Evolutionary conservation across 2,113 vertebrate species (phyloP), one percentile per base, ranked within the genome.

Genomic region (Paramisgurnus dabryanus): DNA sequence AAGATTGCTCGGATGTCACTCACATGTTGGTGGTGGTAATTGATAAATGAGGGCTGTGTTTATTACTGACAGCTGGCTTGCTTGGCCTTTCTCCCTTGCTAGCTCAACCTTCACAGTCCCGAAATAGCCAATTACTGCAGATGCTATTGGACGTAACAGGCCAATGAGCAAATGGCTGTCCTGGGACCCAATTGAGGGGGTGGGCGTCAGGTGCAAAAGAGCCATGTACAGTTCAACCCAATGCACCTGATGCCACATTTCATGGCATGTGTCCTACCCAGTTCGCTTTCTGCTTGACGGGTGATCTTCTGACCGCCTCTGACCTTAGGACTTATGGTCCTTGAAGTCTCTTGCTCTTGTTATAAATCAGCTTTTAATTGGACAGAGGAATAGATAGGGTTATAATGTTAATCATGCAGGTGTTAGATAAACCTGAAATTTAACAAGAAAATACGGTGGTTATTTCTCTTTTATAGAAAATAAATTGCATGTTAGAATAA

Each of bases 71-170:
- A 43, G 55, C 50, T 43, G 58, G 67, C 34, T 64, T 53, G 50
- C 78, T 34, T 58, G n/a, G 61, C 69, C 75, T 72, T 18, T 78
- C 73, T 71, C 53, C 43, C 22, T 72, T 60, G 73, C 67, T 75
- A 94, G 93, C 93, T 96, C 95, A 95, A 95, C 93, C 95, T 95
- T 96, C 92, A 94, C 95, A 92, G 95, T 93, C 98, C 95, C 96
- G 95, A 98, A 98, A 98, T 96, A 96, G 95, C 94, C 97, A 97
- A 98, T 97, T 98, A 98, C 95, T 92, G 87, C 83, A 85, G 93
- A 92, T 91, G 92, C 93, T 94, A 95, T 94, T 95, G 93, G 93
- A 96, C 92, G 94, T 94, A 96, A 97, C 95, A 96, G 93, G 90
- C 94, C 94, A 95, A 95, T 95, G 96, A 96, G 94, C 94, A 96